Percentiles rank a stretch among this genome's conserved stretches.
Evolutionary conservation across 2,797 vertebrate species (phyloP).

Genomic region (Brachyrhaphis roseni): DNA sequence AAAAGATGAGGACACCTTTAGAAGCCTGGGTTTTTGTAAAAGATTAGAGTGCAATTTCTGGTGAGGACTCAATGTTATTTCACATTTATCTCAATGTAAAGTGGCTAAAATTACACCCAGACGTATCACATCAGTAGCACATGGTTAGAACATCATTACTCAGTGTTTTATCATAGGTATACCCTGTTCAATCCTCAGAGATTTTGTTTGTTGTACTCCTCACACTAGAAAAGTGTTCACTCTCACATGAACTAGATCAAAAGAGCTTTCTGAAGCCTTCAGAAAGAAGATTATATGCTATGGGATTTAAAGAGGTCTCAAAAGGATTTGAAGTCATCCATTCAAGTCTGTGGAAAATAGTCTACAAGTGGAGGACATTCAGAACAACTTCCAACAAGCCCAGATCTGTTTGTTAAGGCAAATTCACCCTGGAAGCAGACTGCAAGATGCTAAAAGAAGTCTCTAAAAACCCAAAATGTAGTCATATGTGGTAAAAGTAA

Average conservation of each 20-base stretch:
- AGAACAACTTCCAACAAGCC: not conserved
- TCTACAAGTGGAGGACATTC: not conserved
- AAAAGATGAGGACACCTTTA: not conserved
- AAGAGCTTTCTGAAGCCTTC: not conserved
- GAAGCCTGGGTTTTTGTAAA: not conserved
- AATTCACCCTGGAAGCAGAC: not conserved
- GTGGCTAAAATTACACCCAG: not conserved
- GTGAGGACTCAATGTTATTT: not conserved
- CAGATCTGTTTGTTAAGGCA: not conserved
- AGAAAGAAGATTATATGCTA: not conserved
- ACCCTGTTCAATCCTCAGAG: not conserved
- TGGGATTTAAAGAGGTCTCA: not conserved
- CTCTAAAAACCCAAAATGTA: not conserved
- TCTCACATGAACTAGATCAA: not conserved
- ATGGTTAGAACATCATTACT: not conserved
- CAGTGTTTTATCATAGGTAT: not conserved
- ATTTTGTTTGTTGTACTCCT: not conserved
- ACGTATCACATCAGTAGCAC: not conserved
- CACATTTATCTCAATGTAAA: not conserved
- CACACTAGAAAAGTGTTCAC: not conserved
- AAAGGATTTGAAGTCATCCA: constrained; percentile 1
- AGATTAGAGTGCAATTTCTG: not conserved
- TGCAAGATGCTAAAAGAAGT: not conserved
- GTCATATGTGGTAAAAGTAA: not conserved
- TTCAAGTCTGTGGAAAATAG: not conserved